Evolutionary conservation across 1,140 invertebrate genomes (phyloP), one percentile per base, ranked within the genome.

Genomic region (Streblospio benedicti): DNA sequence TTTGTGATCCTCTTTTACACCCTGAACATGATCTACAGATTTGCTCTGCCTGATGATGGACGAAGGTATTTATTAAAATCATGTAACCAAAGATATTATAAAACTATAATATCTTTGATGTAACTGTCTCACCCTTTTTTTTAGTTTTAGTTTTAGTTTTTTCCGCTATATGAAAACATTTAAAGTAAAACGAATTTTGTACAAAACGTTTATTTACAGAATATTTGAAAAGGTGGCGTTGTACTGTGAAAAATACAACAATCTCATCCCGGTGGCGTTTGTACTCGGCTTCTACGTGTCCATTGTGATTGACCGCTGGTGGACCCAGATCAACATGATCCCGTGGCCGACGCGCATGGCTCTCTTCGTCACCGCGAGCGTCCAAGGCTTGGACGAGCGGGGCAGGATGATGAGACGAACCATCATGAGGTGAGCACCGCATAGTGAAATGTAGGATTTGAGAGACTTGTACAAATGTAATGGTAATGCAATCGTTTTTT

Each of bases 271-370:
- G 23, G 62, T 79, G 84, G 88, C 77, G 79, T 93, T 66, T 73
- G 88, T 93, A 18, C 80, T 93, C 45, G 90, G 90, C 50, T 97
- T 91, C 76, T 97, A 94, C 76, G 91, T 97, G 14, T 86, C 87
- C 14, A 85, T 94, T 49, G 90, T 97, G 18, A 91, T 94, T 79
- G 87, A 85, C 6, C 82, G 93, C 71, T 97, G 74, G 73, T 75
- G 49, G 32, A 33, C 57, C 12, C 47, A 61, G 55, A 51, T 50
- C 44, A 47, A 56, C 49, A 58, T 38, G 27, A 78, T 93, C 60
- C 91, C 90, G 20, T 91, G 90, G 89, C 90, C 90, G 0, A 90
- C 93, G 75, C 90, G 89, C 55, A 79, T 93, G 57, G 88, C 88
- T 12, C 88, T 91, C 2, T 91, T 87, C 75, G 88, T 92, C 41